A percentile compares a stretch with the other conserved stretches of the same genome.
Conservation (phyloP, 2,888 invertebrate species). For the Temnothorax rugatulus region DNA sequence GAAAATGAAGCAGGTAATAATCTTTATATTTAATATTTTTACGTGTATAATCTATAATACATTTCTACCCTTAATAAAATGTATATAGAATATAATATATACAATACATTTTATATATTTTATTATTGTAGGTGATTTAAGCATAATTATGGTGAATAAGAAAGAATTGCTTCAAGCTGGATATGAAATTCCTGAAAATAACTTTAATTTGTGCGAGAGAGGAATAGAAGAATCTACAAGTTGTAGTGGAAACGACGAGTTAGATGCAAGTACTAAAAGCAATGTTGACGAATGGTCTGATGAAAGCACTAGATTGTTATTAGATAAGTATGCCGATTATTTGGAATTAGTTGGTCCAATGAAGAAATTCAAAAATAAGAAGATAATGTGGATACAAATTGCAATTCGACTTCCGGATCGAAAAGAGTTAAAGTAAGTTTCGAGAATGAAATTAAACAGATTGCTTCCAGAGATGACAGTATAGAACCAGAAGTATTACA, state of each 20-base stretch:
- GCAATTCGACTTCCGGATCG: conserved; percentile 9
- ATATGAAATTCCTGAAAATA: background rate
- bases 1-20: conserved; percentile 6
- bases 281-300: conserved; percentile 7
- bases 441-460: conserved; percentile 32
- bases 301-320: background rate
- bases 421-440: conserved; percentile 17
- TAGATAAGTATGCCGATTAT: conserved; percentile 18
- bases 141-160: background rate
- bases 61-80: background rate
- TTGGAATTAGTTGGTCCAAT: conserved; percentile 9
- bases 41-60: background rate
- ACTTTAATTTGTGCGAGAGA: background rate
- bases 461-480: conserved; percentile 32
- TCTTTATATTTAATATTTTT: background rate
- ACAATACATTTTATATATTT: background rate
- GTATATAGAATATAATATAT: conserved; percentile 1
- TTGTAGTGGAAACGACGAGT: background rate
- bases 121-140: background rate
- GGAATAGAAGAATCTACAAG: background rate
- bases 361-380: conserved; percentile 21
- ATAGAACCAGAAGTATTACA: conserved; percentile 32
- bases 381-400: conserved; percentile 16
- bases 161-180: background rate
- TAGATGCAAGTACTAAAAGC: background rate